Percentiles rank a stretch among this genome's conserved stretches.
phyloP scores from a whole-genome alignment of 2,888 invertebrate species.

The Synergus gifuensis region DNA sequence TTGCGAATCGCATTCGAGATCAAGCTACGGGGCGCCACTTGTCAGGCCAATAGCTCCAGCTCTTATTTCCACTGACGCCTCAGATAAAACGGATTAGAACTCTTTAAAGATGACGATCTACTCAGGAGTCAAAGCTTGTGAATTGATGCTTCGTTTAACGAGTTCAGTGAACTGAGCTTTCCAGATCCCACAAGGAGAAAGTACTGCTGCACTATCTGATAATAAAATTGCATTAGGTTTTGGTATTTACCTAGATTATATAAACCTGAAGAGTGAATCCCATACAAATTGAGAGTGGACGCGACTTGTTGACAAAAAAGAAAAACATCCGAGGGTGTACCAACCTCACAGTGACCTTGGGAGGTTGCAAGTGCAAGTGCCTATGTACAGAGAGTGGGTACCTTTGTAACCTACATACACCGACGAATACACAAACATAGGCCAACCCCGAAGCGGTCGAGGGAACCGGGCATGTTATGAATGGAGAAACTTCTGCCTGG shows the following conservation, averaged over 20 bases:
- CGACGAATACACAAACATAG: conserved; percentile 50
- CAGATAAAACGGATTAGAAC: conserved; percentile 52
- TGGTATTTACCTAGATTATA: too few relatives aligned
- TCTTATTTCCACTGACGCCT: conserved; percentile 50
- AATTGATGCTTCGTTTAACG: neutral
- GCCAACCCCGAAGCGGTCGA: conserved; percentile 56
- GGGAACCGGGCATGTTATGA: conserved; percentile 64
- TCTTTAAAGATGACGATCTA: conserved; percentile 53
- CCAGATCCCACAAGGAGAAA: neutral
- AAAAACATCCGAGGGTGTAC: conserved; percentile 48
- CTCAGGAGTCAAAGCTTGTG: neutral
- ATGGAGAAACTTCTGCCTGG: conserved; percentile 71
- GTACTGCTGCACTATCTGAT: neutral
- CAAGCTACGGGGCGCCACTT: conserved; percentile 72
- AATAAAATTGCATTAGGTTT: too few relatives aligned
- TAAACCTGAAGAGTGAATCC: too few relatives aligned
- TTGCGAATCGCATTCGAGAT: conserved; percentile 57
- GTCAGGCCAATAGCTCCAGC: conserved; percentile 63
- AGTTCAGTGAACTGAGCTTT: neutral
- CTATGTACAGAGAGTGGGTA: conserved; percentile 55
- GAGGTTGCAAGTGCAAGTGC: conserved; percentile 46
- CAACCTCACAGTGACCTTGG: conserved; percentile 52
- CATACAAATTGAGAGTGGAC: neutral
- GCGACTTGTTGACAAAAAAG: conserved; percentile 34
- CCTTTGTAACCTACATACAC: conserved; percentile 68